These are phyloP conservation scores for Bubo scandiacus DNA, from an alignment of 2,113 vertebrate species.

Conservation along the genomic window DNA sequence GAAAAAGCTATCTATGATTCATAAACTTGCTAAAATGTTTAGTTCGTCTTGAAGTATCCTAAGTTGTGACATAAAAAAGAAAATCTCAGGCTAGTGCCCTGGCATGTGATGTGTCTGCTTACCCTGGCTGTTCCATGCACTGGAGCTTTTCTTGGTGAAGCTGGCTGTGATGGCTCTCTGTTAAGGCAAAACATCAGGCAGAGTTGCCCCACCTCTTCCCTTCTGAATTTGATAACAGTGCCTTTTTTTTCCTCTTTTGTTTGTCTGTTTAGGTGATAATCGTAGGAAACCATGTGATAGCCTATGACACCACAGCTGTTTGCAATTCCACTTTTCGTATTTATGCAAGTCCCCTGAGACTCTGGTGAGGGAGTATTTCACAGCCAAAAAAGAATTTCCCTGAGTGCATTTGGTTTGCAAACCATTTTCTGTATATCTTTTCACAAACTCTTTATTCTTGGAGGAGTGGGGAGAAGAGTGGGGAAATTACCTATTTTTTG, in stretches of 20 bases:
- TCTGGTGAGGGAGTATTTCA: neutral
- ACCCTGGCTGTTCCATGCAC: rapidly evolving
- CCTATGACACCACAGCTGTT: neutral
- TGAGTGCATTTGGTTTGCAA: neutral
- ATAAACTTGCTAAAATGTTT: neutral
- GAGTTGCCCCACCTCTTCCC: neutral
- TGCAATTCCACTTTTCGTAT: neutral
- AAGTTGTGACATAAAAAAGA: neutral
- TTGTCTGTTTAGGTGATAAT: neutral
- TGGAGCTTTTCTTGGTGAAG: neutral
- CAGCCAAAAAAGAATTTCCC: neutral
- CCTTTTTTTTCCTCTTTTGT: neutral
- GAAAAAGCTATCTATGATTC: neutral
- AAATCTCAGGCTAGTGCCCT: neutral
- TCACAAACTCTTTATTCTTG: neutral
- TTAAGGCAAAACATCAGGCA: neutral
- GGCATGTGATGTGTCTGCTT: neutral
- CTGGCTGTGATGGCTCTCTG: neutral
- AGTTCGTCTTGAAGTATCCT: neutral
- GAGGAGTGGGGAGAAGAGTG: neutral
- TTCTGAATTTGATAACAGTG: neutral
- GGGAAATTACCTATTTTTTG: neutral
- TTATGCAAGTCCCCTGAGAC: neutral
- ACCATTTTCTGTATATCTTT: neutral
- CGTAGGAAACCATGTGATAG: neutral